Base-by-base conservation (phyloP, 2,888 invertebrate species). In the Ectemnius cavifrons region DNA sequence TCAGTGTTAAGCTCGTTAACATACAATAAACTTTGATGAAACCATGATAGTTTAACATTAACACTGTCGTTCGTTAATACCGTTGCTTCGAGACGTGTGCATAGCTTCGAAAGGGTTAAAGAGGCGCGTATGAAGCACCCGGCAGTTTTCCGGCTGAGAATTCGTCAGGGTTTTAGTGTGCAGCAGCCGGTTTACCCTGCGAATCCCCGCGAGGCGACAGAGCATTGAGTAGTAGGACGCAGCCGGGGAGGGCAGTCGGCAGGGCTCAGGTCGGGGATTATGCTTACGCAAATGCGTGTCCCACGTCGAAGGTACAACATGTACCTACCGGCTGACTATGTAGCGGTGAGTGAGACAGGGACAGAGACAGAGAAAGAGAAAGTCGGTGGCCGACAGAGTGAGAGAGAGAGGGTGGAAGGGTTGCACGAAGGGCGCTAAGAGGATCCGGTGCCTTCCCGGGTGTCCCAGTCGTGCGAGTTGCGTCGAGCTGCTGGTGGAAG, bases 241-340 rank as follows among this genome's bases (percentile, higher is more conserved):
- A 70, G 67, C 56, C 61, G 66, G 60, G 65, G 45, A 63, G 56
- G 27, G 58, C 28, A 59, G 28, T 16, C 47, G 63, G 64, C 64
- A 45, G 37, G 46, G 61, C n/a, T 28, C n/a, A 57, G 52, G 52
- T 16, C 64, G 56, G 16, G 68, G 66, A 71, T 71, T 66, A 71
- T 57, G 77, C 71, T 73, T 73, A 75, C 72, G 67, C 73, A 75
- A 70, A 75, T 70, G 70, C 73, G 72, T 75, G 72, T 70, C 72
- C 57, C 68, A 59, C 64, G 64, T 72, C 66, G 52, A 63, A 47
- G 20, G 69, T 72, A 69, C 52, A 63, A 37, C 37, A 65, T 37
- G 46, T 60, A 63, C 61, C 20, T 23, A 27, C 52, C 52, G 28
- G 37, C 56, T 46, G 37, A 14, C 20, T 60, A 37, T 37, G 37